These are phyloP conservation scores for Vollenhovia emeryi DNA, from an alignment of 1,140 invertebrate species.

Conservation along the genomic window DNA sequence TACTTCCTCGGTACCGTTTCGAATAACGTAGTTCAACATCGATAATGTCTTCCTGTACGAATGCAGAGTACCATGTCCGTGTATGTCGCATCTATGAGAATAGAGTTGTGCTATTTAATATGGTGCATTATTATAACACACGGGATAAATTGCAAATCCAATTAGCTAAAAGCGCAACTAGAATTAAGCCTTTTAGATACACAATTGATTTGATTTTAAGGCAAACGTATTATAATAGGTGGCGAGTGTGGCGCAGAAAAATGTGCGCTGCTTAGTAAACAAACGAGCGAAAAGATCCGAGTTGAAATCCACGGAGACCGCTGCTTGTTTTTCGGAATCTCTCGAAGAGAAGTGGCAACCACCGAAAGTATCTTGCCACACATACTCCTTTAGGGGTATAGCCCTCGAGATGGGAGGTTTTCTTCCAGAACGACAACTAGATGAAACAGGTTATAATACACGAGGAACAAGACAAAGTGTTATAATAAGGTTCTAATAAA, in stretches of 20 bases:
- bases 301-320: too few species aligned
- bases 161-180: neutral
- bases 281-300: too few species aligned
- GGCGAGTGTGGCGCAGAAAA: too few species aligned
- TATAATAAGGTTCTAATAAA: neutral
- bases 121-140: neutral
- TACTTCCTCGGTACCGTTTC: constrained; percentile 44
- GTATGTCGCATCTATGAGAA: constrained; percentile 27
- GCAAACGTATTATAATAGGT: neutral
- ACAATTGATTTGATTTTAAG: neutral
- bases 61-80: neutral
- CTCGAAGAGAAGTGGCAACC: too few species aligned
- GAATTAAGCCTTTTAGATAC: neutral
- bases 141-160: neutral
- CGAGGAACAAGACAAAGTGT: too few species aligned
- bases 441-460: too few species aligned
- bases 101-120: constrained; percentile 62
- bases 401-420: too few species aligned
- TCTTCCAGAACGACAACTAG: too few species aligned
- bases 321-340: too few species aligned
- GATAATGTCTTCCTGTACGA: constrained; percentile 62
- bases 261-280: too few species aligned
- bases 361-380: too few species aligned
- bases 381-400: too few species aligned
- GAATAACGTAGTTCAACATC: constrained; percentile 55